phyloP scores from a whole-genome alignment of 2,113 vertebrate genomes.

The Melanocharis versteri region DNA sequence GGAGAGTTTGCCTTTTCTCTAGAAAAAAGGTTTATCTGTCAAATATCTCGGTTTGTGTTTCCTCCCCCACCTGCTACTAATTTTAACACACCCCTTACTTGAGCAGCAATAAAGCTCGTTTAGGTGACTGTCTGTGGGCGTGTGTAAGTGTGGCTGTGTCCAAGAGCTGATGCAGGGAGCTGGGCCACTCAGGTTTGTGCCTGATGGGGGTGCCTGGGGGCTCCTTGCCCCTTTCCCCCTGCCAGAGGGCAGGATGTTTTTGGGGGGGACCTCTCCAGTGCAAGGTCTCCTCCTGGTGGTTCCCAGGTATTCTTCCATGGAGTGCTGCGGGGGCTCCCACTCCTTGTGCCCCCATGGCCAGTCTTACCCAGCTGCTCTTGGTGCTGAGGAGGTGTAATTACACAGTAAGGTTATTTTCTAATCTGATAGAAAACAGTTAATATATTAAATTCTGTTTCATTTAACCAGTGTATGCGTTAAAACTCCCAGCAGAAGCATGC shows the following conservation, averaged over 20 bases:
- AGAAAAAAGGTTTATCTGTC: background rate
- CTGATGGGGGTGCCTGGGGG: background rate
- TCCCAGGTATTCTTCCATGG: background rate
- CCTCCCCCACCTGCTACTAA: background rate
- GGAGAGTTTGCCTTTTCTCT: background rate
- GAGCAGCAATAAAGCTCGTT: background rate
- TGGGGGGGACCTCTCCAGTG: background rate
- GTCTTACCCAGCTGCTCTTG: background rate
- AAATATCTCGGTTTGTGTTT: background rate
- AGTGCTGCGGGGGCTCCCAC: background rate
- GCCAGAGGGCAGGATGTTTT: background rate
- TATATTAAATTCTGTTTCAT: background rate
- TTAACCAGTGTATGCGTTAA: background rate
- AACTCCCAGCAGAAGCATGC: background rate
- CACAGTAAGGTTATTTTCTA: background rate
- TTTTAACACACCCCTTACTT: background rate
- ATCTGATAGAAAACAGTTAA: background rate
- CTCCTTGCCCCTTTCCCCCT: background rate
- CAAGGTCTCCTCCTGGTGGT: background rate
- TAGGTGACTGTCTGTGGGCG: background rate
- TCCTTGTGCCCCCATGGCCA: background rate
- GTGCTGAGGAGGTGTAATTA: background rate
- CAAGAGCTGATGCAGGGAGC: background rate
- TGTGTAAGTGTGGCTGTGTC: accelerated
- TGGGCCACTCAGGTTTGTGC: background rate